phyloP scores from a whole-genome alignment of 2,888 invertebrate genomes.

The Pachydiplax longipennis region DNA sequence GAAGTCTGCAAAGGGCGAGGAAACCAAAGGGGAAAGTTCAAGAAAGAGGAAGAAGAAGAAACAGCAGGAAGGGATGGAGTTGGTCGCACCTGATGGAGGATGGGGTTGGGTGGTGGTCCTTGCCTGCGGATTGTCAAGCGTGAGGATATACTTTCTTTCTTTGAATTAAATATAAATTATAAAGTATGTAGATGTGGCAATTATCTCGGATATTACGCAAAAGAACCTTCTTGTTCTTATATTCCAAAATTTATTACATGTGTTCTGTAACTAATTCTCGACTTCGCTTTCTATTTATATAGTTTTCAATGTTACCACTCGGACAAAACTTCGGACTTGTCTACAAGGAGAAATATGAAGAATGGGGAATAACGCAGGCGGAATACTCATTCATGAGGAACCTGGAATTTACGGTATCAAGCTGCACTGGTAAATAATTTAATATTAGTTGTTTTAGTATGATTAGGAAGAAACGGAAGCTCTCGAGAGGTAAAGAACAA shows the following conservation, averaged over 20 bases:
- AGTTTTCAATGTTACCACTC: slow-evolving; percentile 73
- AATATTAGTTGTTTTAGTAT: not conserved
- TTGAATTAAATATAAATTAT: too few species aligned
- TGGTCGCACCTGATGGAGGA: slow-evolving; percentile 72
- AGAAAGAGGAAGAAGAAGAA: not conserved
- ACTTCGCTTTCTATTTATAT: slow-evolving; percentile 52
- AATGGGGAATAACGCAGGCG: slow-evolving; percentile 66
- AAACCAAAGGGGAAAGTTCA: not conserved
- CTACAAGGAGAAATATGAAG: slow-evolving; percentile 69
- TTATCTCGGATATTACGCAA: too few species aligned
- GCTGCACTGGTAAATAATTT: slow-evolving; percentile 55
- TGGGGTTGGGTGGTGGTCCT: slow-evolving; percentile 79
- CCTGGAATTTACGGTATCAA: slow-evolving; percentile 71
- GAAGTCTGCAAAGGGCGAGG: not conserved
- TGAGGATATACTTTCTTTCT: not conserved
- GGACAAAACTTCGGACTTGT: slow-evolving; percentile 73
- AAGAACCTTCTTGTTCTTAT: too few species aligned
- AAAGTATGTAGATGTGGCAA: too few species aligned
- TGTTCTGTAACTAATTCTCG: not conserved
- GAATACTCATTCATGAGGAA: slow-evolving; percentile 59
- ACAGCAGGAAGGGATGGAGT: not conserved
- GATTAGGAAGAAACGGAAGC: not conserved
- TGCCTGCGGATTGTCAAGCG: slow-evolving; percentile 63
- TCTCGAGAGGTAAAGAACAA: too few species aligned
- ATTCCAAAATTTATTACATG: too few species aligned